Base-by-base conservation (phyloP, 1,140 invertebrate species). In the Tigriopus japonicus region DNA sequence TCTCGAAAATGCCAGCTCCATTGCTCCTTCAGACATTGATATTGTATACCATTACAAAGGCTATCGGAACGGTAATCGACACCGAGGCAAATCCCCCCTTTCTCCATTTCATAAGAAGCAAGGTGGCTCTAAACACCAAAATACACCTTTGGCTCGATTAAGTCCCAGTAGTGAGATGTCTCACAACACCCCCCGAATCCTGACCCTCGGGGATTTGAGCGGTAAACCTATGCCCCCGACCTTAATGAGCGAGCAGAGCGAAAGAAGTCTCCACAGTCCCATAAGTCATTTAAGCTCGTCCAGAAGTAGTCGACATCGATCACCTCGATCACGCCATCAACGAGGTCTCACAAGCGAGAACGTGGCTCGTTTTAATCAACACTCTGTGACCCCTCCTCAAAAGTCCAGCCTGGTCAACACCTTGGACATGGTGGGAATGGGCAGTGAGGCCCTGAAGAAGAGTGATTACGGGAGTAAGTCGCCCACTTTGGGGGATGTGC, bases 21-120 rank as follows among this genome's bases (percentile, higher is more conserved):
- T 97, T 64, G 93, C 93, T 0, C 91, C 93, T 0, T 93, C 89
- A 12, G 93, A 96, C 71, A 94, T 95, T 63, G 92, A 96, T 68
- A 88, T 96, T 62, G 87, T 93, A 1, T 92, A 92, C 67, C 91
- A 96, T 70, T 96, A 96, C 69, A 93, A 94, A 75, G 87, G 72
- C 41, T 91, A 64, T 85, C 86, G 73, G 72, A 87, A 69, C 83
- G 73, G 73, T n/a, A 86, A 87, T 14, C 23, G 69, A 70, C 59
- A 70, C 68, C 78, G 82, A 9, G 69, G 83, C 68, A 63, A 72
- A 66, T 59, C 70, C 65, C 13, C 67, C 65, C 21, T 69, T 66
- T 60, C 56, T 71, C 55, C 41, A 10, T 42, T 42, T 42, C 35
- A 58, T 28, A 58, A 58, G 55, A 58, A 58, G 19, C 15, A 52